These are phyloP conservation scores for Lasius platythorax DNA, from an alignment of 2,888 invertebrate genomes.

Conservation along the genomic window DNA sequence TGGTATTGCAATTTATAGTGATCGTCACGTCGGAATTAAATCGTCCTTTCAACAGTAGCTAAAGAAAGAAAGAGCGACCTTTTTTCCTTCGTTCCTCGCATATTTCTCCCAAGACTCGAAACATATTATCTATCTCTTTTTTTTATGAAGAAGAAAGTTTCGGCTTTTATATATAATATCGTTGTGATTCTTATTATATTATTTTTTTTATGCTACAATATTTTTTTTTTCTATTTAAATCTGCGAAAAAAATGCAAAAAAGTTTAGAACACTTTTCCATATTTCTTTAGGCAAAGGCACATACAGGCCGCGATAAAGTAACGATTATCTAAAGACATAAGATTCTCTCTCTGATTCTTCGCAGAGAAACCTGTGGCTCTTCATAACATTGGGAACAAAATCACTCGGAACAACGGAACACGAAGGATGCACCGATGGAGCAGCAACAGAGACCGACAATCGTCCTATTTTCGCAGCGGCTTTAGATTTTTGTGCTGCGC, in stretches of 20 bases:
- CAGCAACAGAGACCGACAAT: constrained; percentile 76
- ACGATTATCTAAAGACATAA: background rate
- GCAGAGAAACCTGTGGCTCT: constrained; percentile 82
- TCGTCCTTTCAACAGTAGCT: constrained; percentile 46
- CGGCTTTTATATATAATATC: no score
- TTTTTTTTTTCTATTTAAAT: background rate
- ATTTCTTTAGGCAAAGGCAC: constrained; percentile 14
- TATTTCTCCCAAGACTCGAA: background rate
- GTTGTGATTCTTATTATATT: background rate
- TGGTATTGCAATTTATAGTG: constrained; percentile 56
- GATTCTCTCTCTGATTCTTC: constrained; percentile 49
- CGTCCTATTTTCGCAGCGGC: constrained; percentile 82
- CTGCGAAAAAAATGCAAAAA: background rate
- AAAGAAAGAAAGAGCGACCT: background rate
- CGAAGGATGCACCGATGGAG: constrained; percentile 82
- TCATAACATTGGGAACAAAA: constrained; percentile 79
- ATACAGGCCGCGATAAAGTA: background rate
- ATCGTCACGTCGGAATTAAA: constrained; percentile 54
- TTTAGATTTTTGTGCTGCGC: constrained; percentile 83
- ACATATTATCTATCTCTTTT: background rate
- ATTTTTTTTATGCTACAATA: background rate
- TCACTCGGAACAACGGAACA: constrained; percentile 80
- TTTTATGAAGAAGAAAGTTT: background rate
- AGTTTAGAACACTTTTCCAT: background rate
- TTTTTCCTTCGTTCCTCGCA: background rate